Percentiles rank a stretch among this genome's conserved stretches.
phyloP scores from a whole-genome alignment of 1,140 invertebrate genomes.

The Drosophila pandora region DNA sequence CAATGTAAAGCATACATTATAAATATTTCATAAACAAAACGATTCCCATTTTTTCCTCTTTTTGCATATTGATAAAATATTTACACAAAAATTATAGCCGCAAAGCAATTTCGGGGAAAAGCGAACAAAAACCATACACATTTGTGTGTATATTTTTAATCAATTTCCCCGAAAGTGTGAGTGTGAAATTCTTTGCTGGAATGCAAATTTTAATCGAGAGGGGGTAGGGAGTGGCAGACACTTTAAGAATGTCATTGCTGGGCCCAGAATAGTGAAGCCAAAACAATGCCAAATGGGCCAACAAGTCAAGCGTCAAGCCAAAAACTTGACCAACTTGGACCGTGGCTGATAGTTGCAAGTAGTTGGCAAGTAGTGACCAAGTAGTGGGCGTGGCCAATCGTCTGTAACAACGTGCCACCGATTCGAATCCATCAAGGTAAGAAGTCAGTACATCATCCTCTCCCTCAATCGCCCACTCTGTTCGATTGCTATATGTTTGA shows the following conservation, averaged over 20 bases:
- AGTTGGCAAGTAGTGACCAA: background rate
- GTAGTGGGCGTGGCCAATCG: constrained; percentile 19
- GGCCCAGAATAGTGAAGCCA: constrained; percentile 47
- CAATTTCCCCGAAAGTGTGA: constrained; percentile 5
- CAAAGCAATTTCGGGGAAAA: constrained; percentile 12
- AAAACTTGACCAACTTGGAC: constrained; percentile 62
- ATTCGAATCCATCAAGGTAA: constrained; percentile 38
- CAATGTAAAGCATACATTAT: constrained; percentile 17
- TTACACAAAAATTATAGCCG: constrained; percentile 11
- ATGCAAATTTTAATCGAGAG: constrained; percentile 18
- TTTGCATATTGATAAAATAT: constrained; percentile 30
- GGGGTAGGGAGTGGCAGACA: constrained; percentile 7
- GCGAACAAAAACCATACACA: background rate
- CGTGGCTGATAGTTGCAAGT: background rate
- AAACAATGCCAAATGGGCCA: constrained; percentile 54
- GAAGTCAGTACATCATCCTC: background rate
- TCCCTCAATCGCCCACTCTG: constrained; percentile 8
- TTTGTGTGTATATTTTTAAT: constrained; percentile 10
- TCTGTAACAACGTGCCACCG: constrained; percentile 27
- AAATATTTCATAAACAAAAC: constrained; percentile 35
- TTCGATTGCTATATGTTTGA: constrained; percentile 54
- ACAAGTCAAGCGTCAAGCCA: constrained; percentile 42
- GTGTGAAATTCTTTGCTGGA: constrained; percentile 27
- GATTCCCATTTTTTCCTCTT: background rate
- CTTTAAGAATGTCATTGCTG: constrained; percentile 52